These are phyloP conservation scores for Argyra leucocephala DNA, from an alignment of 2,888 invertebrate species.

Conservation along the genomic window DNA sequence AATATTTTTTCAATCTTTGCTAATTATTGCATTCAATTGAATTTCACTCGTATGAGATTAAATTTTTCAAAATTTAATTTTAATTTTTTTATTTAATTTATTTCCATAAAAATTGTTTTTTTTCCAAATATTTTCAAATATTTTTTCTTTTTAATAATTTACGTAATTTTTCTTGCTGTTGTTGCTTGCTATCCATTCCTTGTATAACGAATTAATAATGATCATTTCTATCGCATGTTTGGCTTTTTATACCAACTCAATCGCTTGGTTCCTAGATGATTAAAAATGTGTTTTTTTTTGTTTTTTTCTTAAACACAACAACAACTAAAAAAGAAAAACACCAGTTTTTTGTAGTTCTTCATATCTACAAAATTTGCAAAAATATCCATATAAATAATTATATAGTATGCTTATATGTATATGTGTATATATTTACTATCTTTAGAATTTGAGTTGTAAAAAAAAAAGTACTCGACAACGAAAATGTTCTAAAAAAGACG, in stretches of 20 bases:
- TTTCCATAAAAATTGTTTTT: background rate
- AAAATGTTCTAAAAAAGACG: no score
- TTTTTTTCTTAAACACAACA: no score
- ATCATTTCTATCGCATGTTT: background rate
- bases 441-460: no score
- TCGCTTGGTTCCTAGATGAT: no score
- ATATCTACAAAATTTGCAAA: background rate
- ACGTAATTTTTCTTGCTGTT: slow-evolving; percentile 2
- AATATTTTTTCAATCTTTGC: no score
- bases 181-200: background rate
- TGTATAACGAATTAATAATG: background rate
- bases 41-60: no score
- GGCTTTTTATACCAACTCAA: background rate
- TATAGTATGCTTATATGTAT: no score
- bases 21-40: no score
- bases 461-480: no score
- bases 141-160: background rate
- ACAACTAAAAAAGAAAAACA: background rate
- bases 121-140: background rate
- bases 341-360: background rate
- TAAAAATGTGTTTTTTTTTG: background rate
- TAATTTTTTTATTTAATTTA: background rate
- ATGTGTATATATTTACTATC: no score
- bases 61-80: no score
- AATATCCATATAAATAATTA: no score